Evolutionary conservation across 2,113 vertebrate species (phyloP).

Genomic region (Agapornis roseicollis): DNA sequence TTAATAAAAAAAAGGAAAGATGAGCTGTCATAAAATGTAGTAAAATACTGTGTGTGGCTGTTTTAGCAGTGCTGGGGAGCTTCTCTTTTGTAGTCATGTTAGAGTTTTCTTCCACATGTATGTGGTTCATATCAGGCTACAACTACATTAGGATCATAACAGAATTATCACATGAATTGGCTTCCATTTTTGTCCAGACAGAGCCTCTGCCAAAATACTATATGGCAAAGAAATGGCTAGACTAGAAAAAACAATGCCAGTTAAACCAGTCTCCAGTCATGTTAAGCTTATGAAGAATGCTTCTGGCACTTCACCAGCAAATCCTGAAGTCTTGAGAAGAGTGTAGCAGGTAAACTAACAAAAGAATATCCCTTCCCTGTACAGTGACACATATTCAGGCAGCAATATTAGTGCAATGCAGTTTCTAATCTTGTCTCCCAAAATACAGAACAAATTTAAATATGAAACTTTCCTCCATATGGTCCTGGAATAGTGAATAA

Average conservation of each 20-base stretch:
- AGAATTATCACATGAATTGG: background rate
- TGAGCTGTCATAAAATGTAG: background rate
- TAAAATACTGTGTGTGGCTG: background rate
- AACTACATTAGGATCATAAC: background rate
- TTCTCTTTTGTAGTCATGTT: background rate
- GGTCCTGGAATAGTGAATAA: background rate
- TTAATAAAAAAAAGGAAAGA: background rate
- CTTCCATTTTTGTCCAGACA: background rate
- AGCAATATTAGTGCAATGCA: background rate
- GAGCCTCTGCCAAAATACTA: background rate
- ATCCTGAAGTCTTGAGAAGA: background rate
- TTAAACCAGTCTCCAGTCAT: fast-evolving
- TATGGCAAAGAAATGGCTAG: background rate
- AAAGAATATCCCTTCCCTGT: background rate
- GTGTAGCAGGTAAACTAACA: background rate
- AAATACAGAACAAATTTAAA: background rate
- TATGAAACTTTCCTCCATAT: background rate
- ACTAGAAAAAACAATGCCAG: background rate
- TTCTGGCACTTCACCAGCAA: background rate
- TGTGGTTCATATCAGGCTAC: background rate
- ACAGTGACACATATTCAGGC: background rate
- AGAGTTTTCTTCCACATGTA: background rate
- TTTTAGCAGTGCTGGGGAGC: background rate
- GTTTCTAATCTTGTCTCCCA: background rate
- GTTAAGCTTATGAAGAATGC: background rate